Percentiles rank a stretch among this genome's conserved stretches.
Conservation (phyloP, 2,797 vertebrate genomes). For the Acanthornis magna region DNA sequence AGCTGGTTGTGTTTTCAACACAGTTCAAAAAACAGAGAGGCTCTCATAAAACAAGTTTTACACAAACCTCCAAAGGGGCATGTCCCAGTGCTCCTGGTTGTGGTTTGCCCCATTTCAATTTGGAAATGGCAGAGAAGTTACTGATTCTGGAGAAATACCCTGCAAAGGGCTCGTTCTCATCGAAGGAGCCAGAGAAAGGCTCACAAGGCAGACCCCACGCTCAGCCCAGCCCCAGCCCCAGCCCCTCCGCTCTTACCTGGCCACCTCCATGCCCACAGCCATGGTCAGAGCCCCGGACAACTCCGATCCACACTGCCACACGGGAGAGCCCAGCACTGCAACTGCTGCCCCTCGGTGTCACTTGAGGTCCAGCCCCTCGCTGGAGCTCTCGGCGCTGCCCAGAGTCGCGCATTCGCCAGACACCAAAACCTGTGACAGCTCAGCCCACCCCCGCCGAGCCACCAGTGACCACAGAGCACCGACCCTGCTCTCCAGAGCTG, state of each 20-base stretch:
- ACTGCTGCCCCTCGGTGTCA: background rate
- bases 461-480: background rate
- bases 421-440: background rate
- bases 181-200: background rate
- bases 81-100: rapidly evolving
- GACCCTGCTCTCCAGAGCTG: background rate
- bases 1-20: rapidly evolving
- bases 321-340: background rate
- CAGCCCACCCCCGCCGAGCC: constrained; percentile 18
- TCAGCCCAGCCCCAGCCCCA: background rate
- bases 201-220: rapidly evolving
- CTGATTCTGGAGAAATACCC: background rate
- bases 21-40: rapidly evolving
- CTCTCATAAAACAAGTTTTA: background rate
- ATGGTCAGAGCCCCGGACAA: background rate
- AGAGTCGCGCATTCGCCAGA: background rate
- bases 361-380: background rate
- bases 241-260: background rate
- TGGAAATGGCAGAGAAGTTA: background rate
- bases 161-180: background rate
- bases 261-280: background rate
- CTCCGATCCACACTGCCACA: background rate
- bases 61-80: rapidly evolving
- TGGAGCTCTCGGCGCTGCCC: background rate
- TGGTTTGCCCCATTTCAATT: background rate